Evolutionary conservation across 2,797 vertebrate genomes (phyloP).

Genomic region (Intellagama lesueurii): DNA sequence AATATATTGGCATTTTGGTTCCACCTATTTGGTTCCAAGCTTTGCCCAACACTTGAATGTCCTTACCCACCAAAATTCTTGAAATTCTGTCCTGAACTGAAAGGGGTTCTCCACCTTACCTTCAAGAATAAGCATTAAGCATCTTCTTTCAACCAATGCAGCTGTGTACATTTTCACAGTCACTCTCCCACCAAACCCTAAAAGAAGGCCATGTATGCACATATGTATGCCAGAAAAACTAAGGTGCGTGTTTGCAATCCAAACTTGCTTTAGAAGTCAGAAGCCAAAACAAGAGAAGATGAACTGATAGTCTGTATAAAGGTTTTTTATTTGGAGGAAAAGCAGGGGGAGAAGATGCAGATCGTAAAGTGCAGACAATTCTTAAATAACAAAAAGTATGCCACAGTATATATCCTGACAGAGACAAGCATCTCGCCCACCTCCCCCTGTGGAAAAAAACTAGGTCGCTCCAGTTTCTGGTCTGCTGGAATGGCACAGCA

Average conservation of each 20-base stretch:
- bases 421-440: constrained; percentile 30
- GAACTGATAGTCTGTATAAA: constrained; percentile 27
- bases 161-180: not conserved
- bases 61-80: too few relatives aligned
- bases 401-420: constrained; percentile 30
- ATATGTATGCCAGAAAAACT: not conserved
- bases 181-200: not conserved
- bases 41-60: too few relatives aligned
- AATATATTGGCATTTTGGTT: too few relatives aligned
- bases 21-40: too few relatives aligned
- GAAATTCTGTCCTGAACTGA: too few relatives aligned
- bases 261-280: not conserved
- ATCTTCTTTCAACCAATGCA: not conserved
- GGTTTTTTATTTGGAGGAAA: constrained; percentile 40
- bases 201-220: not conserved
- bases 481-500: constrained; percentile 18
- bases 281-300: not conserved
- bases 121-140: not conserved
- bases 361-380: constrained; percentile 60
- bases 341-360: constrained; percentile 40
- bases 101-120: too few relatives aligned
- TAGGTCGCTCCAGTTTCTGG: constrained; percentile 12
- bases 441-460: not conserved
- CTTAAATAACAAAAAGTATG: constrained; percentile 46
- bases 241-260: not conserved